Evolutionary conservation across 2,888 invertebrate genomes (phyloP).

Genomic region (Protophormia terraenovae): DNA sequence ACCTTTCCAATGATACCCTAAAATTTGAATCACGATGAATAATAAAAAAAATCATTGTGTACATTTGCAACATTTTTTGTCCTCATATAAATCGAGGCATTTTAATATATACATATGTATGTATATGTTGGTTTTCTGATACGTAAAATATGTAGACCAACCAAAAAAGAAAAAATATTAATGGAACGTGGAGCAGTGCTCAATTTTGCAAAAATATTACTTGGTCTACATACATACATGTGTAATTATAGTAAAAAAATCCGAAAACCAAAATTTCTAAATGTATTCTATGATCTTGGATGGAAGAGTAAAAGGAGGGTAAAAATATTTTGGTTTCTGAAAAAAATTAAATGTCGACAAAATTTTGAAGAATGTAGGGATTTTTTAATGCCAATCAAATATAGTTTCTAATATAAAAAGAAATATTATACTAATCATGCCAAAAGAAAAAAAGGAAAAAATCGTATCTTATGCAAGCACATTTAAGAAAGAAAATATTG

Average conservation of each 20-base stretch:
- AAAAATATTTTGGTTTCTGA: slow-evolving; percentile 9
- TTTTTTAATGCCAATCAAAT: background rate
- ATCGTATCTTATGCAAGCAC: slow-evolving; percentile 42
- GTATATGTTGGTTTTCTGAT: too few relatives aligned
- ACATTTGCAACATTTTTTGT: too few relatives aligned
- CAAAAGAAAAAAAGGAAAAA: slow-evolving; percentile 36
- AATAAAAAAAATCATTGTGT: too few relatives aligned
- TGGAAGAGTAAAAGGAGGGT: background rate
- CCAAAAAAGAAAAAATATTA: background rate
- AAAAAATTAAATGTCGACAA: background rate
- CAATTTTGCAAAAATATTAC: background rate
- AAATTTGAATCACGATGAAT: too few relatives aligned
- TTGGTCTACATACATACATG: background rate
- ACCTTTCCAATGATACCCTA: too few relatives aligned
- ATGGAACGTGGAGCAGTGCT: background rate
- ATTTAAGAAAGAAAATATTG: slow-evolving; percentile 2
- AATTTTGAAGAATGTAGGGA: background rate
- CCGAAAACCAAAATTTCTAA: slow-evolving; percentile 3
- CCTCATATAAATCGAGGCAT: too few relatives aligned
- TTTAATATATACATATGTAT: too few relatives aligned
- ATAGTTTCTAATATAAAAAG: background rate
- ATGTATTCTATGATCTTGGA: slow-evolving; percentile 21
- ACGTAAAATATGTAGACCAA: background rate
- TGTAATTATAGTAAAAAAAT: background rate
- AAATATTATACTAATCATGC: slow-evolving; percentile 55